Evolutionary conservation across 35 echinoderm and acorn worm genomes (phyloP), one percentile per base, ranked within the genome.

Genomic region (Apostichopus parvimensis): DNA sequence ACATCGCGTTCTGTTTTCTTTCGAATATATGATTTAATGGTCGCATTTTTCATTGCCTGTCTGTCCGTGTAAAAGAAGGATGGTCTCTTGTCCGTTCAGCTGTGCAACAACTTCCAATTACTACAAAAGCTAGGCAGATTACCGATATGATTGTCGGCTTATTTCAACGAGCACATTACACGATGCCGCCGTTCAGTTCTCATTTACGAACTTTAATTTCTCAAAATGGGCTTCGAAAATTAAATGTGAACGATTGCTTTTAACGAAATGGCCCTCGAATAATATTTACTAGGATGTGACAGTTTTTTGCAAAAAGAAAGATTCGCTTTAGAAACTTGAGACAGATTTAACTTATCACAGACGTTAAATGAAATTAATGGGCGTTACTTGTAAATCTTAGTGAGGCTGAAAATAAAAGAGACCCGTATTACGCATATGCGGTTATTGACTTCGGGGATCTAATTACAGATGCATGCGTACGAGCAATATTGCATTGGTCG

Each of bases 221-320:
- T 75, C 71, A 75, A 75, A 75, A 75, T 75, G 71, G 64, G 11
- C n/a, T 21, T 9, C 9, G 81, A 60, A 84, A 84, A 84, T 84
- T 84, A 23, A 84, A 84, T 84, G 81, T 84, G 81, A 84, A 60
- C 81, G 81, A 21, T 84, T 23, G 81, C 81, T 84, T 84, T 84
- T 84, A 84, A 84, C 81, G 55, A 84, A 84, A 84, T 84, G 81
- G 57, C 6, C 81, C 81, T 84, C 24, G 57, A 84, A 84, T 59
- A 84, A 84, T 84, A 84, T 84, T 84, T 84, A 84, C 54, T 84
- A 20, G 54, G 58, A 84, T 84, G 17, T 84, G 81, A 84, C 81
- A 84, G n/a, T n/a, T 56, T 56, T 59, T 53, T 6, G 11, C 57
- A 14, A 45, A 84, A 17, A 14, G 21, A 75, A 22, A 18, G 71